Evolutionary conservation across 2,888 invertebrate genomes (phyloP).

Genomic region (Nephrotoma appendiculata): DNA sequence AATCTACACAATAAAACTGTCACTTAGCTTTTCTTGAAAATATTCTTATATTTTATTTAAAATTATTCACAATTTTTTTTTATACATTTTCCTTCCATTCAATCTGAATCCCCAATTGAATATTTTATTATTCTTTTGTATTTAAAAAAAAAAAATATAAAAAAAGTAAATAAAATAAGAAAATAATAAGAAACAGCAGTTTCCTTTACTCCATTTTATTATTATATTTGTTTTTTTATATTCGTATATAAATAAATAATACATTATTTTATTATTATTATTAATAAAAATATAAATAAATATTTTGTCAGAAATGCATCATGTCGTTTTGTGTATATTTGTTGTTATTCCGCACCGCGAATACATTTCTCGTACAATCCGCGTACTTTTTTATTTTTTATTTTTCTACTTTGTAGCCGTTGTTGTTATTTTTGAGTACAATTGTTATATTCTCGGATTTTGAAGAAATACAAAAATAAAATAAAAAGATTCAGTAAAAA

Average conservation of each 20-base stretch:
- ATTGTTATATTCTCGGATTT: not conserved
- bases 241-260: not conserved
- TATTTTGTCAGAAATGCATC: not conserved
- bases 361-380: not conserved
- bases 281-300: not conserved
- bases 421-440: not conserved
- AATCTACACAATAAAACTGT: not conserved
- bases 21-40: not conserved
- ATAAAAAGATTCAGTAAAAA: no score
- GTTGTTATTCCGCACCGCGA: not conserved
- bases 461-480: not conserved
- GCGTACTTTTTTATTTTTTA: not conserved
- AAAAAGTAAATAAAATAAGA: not conserved
- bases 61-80: not conserved
- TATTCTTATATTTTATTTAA: not conserved
- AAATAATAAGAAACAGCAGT: not conserved
- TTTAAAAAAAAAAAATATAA: not conserved
- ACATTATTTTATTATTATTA: not conserved
- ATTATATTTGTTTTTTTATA: not conserved
- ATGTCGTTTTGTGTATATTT: not conserved
- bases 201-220: not conserved
- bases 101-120: not conserved
- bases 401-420: not conserved
- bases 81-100: not conserved
- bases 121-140: not conserved